Evolutionary conservation across 23 tunicate genomes (phyloP).

Genomic region (Phallusia fumigata): DNA sequence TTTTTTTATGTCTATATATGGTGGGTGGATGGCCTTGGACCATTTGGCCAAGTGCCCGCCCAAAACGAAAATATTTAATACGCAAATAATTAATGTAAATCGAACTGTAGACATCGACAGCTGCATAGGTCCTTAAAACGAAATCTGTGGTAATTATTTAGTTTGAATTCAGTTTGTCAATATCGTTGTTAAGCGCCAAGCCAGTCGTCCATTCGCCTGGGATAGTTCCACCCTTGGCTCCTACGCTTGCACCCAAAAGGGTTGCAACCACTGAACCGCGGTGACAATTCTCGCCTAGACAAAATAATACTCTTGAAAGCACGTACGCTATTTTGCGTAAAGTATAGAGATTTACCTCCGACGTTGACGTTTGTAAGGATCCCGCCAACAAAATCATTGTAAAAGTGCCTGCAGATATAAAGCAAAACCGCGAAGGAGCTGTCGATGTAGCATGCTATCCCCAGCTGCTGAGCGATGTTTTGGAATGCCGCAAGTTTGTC

Average conservation of each 20-base stretch:
- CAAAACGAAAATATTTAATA: too few species aligned
- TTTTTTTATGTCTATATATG: too few species aligned
- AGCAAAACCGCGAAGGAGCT: conserved; percentile 48
- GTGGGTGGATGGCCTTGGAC: too few species aligned
- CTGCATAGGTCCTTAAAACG: too few species aligned
- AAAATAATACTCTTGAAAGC: background rate
- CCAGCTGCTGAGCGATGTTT: conserved; percentile 34
- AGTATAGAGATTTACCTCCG: conserved; percentile 37
- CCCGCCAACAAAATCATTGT: conserved; percentile 57
- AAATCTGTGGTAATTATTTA: too few species aligned
- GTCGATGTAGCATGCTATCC: conserved; percentile 68
- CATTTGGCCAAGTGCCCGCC: too few species aligned
- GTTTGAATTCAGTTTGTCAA: conserved; percentile 7
- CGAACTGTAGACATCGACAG: too few species aligned
- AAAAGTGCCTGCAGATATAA: conserved; percentile 35
- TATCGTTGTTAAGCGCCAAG: conserved; percentile 10
- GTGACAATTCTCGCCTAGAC: conserved; percentile 55
- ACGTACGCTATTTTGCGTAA: too few species aligned
- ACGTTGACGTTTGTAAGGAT: conserved; percentile 58
- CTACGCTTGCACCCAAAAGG: conserved; percentile 54
- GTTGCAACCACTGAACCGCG: conserved; percentile 56
- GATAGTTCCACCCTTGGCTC: conserved; percentile 27
- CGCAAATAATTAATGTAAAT: too few species aligned
- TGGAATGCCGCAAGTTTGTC: conserved; percentile 46
- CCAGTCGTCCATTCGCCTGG: conserved; percentile 51